Percentiles rank a stretch among this genome's conserved stretches.
Conservation (phyloP, 2,797 vertebrate genomes). For the Micropoecilia bifurca region DNA sequence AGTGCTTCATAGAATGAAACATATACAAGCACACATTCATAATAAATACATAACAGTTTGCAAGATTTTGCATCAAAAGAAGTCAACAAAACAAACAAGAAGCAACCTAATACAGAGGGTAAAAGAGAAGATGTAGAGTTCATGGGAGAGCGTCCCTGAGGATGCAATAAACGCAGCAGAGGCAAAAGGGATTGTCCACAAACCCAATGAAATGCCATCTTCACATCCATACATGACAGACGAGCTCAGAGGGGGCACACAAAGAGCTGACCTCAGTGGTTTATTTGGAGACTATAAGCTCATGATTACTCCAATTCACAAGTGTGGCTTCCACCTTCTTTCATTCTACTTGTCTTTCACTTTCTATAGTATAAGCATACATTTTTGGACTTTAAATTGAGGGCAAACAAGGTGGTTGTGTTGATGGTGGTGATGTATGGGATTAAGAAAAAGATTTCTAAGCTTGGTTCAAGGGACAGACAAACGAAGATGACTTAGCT, state of each 20-base stretch:
- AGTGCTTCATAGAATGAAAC: constrained; percentile 55
- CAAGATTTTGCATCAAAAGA: constrained; percentile 36
- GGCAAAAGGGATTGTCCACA: constrained; percentile 12
- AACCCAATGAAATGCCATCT: constrained; percentile 29
- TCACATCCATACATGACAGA: constrained; percentile 41
- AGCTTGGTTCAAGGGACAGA: constrained; percentile 48
- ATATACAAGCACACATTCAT: constrained; percentile 57
- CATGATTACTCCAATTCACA: constrained; percentile 78
- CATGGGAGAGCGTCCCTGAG: constrained; percentile 14
- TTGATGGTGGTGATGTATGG: constrained; percentile 50
- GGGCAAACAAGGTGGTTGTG: constrained; percentile 24
- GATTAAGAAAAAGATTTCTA: constrained; percentile 62
- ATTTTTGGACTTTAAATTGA: constrained; percentile 27
- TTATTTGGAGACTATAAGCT: constrained; percentile 74
- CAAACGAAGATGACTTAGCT: constrained; percentile 23
- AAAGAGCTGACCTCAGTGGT: constrained; percentile 74
- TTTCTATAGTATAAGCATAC: constrained; percentile 24
- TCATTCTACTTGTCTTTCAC: constrained; percentile 64
- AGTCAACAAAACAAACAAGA: constrained; percentile 58
- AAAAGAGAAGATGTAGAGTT: constrained; percentile 15
- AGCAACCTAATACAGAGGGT: constrained; percentile 23
- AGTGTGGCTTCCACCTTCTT: constrained; percentile 62
- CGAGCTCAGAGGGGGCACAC: constrained; percentile 38
- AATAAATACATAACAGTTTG: constrained; percentile 61
- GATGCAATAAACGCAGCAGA: constrained; percentile 24